Base-by-base conservation (phyloP, 2,797 vertebrate species). In the Petrocephalus schoutedeni region DNA sequence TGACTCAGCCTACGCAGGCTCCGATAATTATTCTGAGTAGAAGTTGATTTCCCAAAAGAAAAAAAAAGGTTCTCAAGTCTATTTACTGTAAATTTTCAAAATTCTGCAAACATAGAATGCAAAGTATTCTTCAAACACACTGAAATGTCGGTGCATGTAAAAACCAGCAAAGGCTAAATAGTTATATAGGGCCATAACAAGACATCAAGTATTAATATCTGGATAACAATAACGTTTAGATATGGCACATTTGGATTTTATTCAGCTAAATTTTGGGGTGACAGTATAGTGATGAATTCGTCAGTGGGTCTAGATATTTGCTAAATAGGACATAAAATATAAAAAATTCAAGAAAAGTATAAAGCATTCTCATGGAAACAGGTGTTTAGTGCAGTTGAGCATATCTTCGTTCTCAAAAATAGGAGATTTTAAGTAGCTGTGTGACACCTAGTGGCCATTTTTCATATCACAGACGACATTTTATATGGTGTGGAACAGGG, bases 381-480 rank as follows among this genome's bases (percentile, higher is more conserved):
- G 28, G 32, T 74, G 19, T 77, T 77, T 9, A 12, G 28, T n/a
- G 19, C 36, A 14, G 6, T 77, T 49, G 21, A 74, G 23, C 28
- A 28, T 28, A 71, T 71, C 28, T 32, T 51, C 21, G 45, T 9
- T 41, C 54, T 32, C 83, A 32, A 85, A 56, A 56, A 85, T 0
- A 41, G 36, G 41, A 32, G 23, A 85, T 36, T 58, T 9, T n/a
- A 85, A 36, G 83, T 85, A 36, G 28, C 8, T 36, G 6, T 56
- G 4, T 56, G 83, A 28, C 83, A 85, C 49, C 83, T 85, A 85
- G 83, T 85, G 83, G 83, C 54, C 28, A 85, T 54, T 0, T 57
- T 28, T 56, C 23, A 23, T 9, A 85, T 16, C 9, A 85, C 83
- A 57, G 3, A 28, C 21, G n/a, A 83, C 8, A 83, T 53, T 53